Evolutionary conservation across 1,140 invertebrate genomes (phyloP), one percentile per base, ranked within the genome.

Genomic region (Euura saliciscinereae): DNA sequence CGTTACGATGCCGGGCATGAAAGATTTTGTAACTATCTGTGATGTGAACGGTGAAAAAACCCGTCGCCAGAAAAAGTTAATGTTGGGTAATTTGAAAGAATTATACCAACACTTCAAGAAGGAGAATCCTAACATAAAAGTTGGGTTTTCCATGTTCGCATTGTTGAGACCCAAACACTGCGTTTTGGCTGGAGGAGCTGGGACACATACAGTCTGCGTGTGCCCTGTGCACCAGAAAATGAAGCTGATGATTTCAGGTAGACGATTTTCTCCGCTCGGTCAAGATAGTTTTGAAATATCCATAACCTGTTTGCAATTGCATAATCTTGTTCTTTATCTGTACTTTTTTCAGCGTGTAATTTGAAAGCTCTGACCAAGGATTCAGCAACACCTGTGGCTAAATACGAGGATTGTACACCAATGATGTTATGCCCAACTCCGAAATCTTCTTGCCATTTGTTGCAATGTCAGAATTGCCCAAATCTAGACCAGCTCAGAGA

Each of bases 161-260:
- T 11, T 44, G 13, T 73, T 78, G 64, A 68, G 76, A 42, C 78
- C 78, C 3, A 72, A 75, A 74, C 45, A 77, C 51, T 78, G 78
- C 69, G 69, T 78, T 13, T 69, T 79, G 11, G 74, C 78, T n/a
- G 77, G 77, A 44, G 46, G 44, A 13, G 69, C 46, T 70, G 75
- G 75, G 6, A 77, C 71, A 10, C 74, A 77, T 70, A 74, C 77
- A 11, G 71, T 78, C 28, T 80, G 78, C 69, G 77, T 79, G 5
- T 80, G 76, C 67, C 46, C 72, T 45, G 73, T 72, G 2, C 76
- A 80, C 64, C 76, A 80, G 73, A 80, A 80, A 44, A 44, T 76
- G 7, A 77, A 78, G 71, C 69, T 80, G 28, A 75, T 78, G 76
- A 74, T 78, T 45, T 43, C 68, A 6, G 74, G 65, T 67, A 68